Evolutionary conservation across 2,113 vertebrate genomes (phyloP), one percentile per base, ranked within the genome.

Genomic region (Larimichthys crocea): DNA sequence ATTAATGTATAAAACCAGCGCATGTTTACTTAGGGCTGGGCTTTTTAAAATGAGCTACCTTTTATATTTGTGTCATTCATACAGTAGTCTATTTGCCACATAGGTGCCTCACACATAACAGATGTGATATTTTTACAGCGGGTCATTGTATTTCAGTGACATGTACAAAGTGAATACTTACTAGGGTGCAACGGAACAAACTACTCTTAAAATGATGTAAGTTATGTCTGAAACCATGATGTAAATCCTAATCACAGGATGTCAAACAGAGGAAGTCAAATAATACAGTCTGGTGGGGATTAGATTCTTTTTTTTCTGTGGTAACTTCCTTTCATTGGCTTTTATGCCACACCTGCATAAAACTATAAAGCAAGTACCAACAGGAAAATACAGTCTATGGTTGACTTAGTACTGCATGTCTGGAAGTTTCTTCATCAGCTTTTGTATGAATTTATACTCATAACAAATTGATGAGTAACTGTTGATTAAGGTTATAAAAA

Each of bases 21-120:
- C 12, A 9, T 83, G 74, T 85, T 84, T 76, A 61, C 56, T 4
- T 35, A 74, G 76, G 85, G 79, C 0, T 59, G 75, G 74, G 85
- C 71, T 76, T 80, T 80, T 68, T 3, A 68, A 80, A 86, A 71
- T 24, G 17, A 73, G 26, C 63, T 63, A 0, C 48, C 69, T 73
- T 86, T 60, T 56, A 24, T 76, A 57, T 85, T 48, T 56, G 11
- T 49, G 31, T 63, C 49, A 46, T 70, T 77, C 53, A 48, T 49
- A 7, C 42, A 67, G 31, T 20, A 50, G 10, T 62, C 52, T 61
- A 14, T 77, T 80, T 14, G 65, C 19, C 20, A 1, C 5, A 11
- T 14, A 20, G 17, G 2, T 42, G 17, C 26, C 12, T 78, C 53
- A 75, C 29, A 72, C 69, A 76, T 86, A 74, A 63, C 26, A 40